Evolutionary conservation across 1,140 invertebrate species (phyloP).

Genomic region (Drosophila navojoa): DNA sequence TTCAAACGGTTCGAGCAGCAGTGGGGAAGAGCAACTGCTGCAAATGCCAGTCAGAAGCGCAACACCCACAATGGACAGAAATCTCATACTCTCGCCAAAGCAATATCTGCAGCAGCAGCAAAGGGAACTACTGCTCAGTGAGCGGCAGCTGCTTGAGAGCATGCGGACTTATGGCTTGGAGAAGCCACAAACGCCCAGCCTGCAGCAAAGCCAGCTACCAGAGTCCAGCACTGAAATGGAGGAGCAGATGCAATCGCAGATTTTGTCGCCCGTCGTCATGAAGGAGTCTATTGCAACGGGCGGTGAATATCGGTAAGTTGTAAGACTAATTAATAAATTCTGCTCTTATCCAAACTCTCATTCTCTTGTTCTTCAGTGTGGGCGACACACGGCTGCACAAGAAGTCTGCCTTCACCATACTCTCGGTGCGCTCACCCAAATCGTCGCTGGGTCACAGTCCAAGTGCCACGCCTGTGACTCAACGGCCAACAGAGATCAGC

Average conservation of each 20-base stretch:
- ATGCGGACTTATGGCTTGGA: constrained; percentile 34
- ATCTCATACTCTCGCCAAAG: constrained; percentile 65
- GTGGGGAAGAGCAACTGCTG: constrained; percentile 63
- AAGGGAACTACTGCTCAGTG: constrained; percentile 25
- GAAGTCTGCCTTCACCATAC: constrained; percentile 86
- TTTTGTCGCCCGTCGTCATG: constrained; percentile 72
- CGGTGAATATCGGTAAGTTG: constrained; percentile 73
- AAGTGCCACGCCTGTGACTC: constrained; percentile 31
- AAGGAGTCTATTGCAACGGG: constrained; percentile 73
- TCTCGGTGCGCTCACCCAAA: constrained; percentile 85
- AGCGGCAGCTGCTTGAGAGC: constrained; percentile 36
- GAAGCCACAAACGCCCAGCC: constrained; percentile 46
- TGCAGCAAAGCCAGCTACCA: constrained; percentile 37
- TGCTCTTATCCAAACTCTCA: not conserved
- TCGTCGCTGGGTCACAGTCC: constrained; percentile 81
- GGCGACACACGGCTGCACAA: constrained; percentile 83
- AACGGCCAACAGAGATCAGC: constrained; percentile 57
- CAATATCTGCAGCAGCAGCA: constrained; percentile 69
- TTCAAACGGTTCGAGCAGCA: constrained; percentile 78
- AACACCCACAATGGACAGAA: constrained; percentile 36
- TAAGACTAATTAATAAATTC: not conserved
- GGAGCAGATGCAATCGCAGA: constrained; percentile 1
- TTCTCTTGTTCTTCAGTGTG: constrained; percentile 60
- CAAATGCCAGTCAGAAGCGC: constrained; percentile 46
- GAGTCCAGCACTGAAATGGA: constrained; percentile 35